Evolutionary conservation across 2,888 invertebrate species (phyloP), one percentile per base, ranked within the genome.

Genomic region (Caprella mutica): DNA sequence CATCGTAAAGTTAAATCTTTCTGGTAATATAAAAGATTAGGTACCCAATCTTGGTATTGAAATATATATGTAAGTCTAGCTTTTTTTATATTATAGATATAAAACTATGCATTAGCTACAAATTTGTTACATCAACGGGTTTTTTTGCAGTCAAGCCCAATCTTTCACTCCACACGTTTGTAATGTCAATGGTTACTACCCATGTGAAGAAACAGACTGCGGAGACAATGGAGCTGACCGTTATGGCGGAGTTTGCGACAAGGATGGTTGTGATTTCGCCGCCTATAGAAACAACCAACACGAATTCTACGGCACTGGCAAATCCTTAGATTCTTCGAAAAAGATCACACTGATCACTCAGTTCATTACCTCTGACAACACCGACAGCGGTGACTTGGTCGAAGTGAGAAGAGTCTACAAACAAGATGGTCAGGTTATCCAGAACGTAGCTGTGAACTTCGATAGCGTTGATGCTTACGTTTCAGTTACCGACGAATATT

Each of bases 211-310:
- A 12, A 29, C 35, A 19, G 52, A 50, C 24, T 65, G 65, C 35
- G 65, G 65, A 24, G 65, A 65, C 52, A 65, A 65, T 57, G 52
- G 26, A 30, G 35, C 46, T 33, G 57, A 54, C 5, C 56, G 64
- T 4, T 65, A 65, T 55, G 52, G 57, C 38, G 65, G 65, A 33
- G 58, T 65, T 24, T 65, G 65, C 52, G 65, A 65, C 56, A 65
- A 65, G 55, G 65, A 65, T 30, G 65, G 65, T 12, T 65, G 65
- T 44, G 65, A 65, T 48, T 64, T 54, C 33, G 62, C 61, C 26
- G 52, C 62, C 27, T 65, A 62, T 51, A 56, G 65, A 3, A 23
- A 65, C 27, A 58, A 58, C 27, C 55, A 60, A 21, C 21, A 46
- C 2, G 52, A 33, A 46, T 65, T 59, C 59, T 65, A 54, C 35